phyloP scores from a whole-genome alignment of 2,888 invertebrate species.

The Mimumesa dahlbomi region DNA sequence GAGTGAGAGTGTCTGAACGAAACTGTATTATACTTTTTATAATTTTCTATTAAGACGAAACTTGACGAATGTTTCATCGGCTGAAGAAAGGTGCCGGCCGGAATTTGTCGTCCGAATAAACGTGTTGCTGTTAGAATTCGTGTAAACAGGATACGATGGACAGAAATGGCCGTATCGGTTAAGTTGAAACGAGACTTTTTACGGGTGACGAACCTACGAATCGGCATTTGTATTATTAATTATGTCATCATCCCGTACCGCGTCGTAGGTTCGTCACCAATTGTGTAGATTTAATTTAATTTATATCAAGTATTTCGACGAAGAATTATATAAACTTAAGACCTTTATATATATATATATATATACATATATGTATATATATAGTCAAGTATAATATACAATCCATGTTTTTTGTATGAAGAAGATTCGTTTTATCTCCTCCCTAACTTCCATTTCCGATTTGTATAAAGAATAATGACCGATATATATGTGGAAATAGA shows the following conservation, averaged over 20 bases:
- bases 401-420: conserved; percentile 76
- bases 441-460: neutral
- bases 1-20: conserved; percentile 52
- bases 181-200: conserved; percentile 37
- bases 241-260: conserved; percentile 37
- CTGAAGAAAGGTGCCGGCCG: conserved; percentile 4
- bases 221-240: conserved; percentile 56
- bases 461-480: neutral
- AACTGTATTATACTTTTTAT: conserved; percentile 66
- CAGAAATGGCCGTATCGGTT: conserved; percentile 25
- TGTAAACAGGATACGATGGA: conserved; percentile 22
- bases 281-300: conserved; percentile 69
- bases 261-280: conserved; percentile 56
- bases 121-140: conserved; percentile 9
- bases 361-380: conserved; percentile 68
- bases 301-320: conserved; percentile 69
- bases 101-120: neutral
- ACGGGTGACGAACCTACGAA: conserved; percentile 54
- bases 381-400: conserved; percentile 73
- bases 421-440: conserved; percentile 10
- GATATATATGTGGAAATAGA: too few relatives aligned
- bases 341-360: conserved; percentile 69
- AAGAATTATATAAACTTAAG: conserved; percentile 66
- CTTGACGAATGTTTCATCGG: conserved; percentile 22
- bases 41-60: conserved; percentile 61